Conservation (phyloP, 1,140 invertebrate genomes). For the Anastrepha obliqua region DNA sequence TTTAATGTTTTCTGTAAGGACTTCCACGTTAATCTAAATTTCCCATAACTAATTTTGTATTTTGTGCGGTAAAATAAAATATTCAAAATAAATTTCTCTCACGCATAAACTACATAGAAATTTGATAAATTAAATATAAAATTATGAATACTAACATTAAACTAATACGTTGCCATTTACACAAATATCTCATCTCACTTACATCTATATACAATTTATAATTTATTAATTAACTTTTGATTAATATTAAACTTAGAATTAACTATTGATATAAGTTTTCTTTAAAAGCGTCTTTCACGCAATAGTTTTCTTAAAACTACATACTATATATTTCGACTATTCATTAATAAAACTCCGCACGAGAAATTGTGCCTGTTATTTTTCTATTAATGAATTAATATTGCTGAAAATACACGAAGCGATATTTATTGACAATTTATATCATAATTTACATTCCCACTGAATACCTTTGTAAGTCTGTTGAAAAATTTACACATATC, state of each 20-base stretch:
- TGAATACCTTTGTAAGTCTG: not conserved
- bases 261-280: not conserved
- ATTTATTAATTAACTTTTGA: not conserved
- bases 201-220: not conserved
- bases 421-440: conserved; percentile 9
- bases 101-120: too few species aligned
- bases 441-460: not conserved
- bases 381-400: conserved; percentile 11
- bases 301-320: not conserved
- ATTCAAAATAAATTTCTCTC: too few species aligned
- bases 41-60: too few species aligned
- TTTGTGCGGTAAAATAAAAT: too few species aligned
- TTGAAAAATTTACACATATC: not conserved
- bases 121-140: too few species aligned
- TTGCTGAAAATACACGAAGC: conserved; percentile 50
- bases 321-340: not conserved
- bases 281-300: conserved; percentile 58
- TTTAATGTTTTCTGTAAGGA: too few species aligned
- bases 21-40: too few species aligned
- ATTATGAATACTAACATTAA: too few species aligned
- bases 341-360: conserved; percentile 28
- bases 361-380: not conserved
- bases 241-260: conserved; percentile 11
- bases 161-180: not conserved
- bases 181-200: not conserved